Evolutionary conservation across 2,113 vertebrate species (phyloP).

Genomic region (Sterrhoptilus dennistouni): DNA sequence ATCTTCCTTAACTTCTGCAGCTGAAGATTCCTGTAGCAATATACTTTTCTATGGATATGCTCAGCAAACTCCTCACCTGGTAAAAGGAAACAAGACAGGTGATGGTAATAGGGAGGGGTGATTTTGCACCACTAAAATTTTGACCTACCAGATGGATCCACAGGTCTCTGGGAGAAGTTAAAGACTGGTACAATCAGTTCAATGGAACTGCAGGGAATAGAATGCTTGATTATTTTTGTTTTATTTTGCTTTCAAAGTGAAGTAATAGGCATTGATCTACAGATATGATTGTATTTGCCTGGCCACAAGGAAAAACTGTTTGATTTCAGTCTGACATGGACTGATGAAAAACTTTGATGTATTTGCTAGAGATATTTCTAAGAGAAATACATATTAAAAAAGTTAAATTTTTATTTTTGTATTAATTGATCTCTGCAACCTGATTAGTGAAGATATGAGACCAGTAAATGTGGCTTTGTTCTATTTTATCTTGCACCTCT

Average conservation of each 20-base stretch:
- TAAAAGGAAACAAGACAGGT: neutral
- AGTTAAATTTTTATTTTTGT: constrained; percentile 53
- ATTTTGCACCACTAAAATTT: neutral
- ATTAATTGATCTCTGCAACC: constrained; percentile 40
- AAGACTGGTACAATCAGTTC: neutral
- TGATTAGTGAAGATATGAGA: constrained; percentile 23
- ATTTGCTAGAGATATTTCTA: constrained; percentile 40
- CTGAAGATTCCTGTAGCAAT: neutral
- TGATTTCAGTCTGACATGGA: constrained; percentile 17
- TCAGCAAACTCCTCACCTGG: neutral
- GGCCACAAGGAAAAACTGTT: constrained; percentile 1
- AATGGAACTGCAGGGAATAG: neutral
- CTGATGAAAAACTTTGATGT: constrained; percentile 32
- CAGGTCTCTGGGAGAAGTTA: neutral
- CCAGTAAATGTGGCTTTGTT: constrained; percentile 47
- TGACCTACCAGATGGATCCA: neutral
- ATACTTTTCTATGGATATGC: neutral
- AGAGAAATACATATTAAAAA: constrained; percentile 37
- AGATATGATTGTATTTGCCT: constrained; percentile 29
- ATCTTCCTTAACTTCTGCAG: neutral
- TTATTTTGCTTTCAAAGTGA: constrained; percentile 39
- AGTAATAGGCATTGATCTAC: constrained; percentile 28
- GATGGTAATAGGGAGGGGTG: neutral
- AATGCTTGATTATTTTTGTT: constrained; percentile 40
- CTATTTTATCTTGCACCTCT: constrained; percentile 42